A percentile compares a stretch with the other conserved stretches of the same genome.
These are phyloP conservation scores for Ephialtes manifestator DNA, from an alignment of 2,888 invertebrate genomes.

Conservation along the genomic window DNA sequence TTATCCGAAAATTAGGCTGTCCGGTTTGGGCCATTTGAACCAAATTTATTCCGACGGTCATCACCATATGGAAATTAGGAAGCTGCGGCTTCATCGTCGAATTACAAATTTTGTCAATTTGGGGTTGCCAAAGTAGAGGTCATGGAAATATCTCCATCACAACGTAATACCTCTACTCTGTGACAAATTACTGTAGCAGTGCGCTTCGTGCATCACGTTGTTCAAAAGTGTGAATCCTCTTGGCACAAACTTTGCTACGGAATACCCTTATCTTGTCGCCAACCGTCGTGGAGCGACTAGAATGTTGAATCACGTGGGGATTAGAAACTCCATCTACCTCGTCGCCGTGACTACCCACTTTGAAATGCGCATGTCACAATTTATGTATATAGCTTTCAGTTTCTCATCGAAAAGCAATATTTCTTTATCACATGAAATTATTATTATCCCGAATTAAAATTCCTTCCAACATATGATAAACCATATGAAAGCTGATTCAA, in stretches of 20 bases:
- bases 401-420: too few relatives aligned
- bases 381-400: too few relatives aligned
- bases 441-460: too few relatives aligned
- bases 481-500: too few relatives aligned
- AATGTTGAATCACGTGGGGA: constrained; percentile 42
- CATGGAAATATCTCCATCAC: constrained; percentile 29
- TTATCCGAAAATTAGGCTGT: neutral
- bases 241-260: constrained; percentile 37
- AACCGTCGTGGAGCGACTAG: neutral
- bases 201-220: neutral
- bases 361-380: neutral
- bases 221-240: constrained; percentile 5
- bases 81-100: constrained; percentile 1
- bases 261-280: constrained; percentile 12
- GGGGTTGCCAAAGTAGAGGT: constrained; percentile 24
- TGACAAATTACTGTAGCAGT: constrained; percentile 32
- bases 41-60: constrained; percentile 55
- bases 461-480: too few relatives aligned
- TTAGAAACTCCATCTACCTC: constrained; percentile 30
- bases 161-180: constrained; percentile 19
- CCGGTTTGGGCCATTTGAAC: constrained; percentile 8
- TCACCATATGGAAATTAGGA: constrained; percentile 49
- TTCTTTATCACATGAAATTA: too few relatives aligned
- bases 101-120: constrained; percentile 57
- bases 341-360: neutral